Percentiles rank a stretch among this genome's conserved stretches.
These are phyloP conservation scores for Neodontobutis hainanensis DNA, from an alignment of 2,113 vertebrate species.

Conservation along the genomic window DNA sequence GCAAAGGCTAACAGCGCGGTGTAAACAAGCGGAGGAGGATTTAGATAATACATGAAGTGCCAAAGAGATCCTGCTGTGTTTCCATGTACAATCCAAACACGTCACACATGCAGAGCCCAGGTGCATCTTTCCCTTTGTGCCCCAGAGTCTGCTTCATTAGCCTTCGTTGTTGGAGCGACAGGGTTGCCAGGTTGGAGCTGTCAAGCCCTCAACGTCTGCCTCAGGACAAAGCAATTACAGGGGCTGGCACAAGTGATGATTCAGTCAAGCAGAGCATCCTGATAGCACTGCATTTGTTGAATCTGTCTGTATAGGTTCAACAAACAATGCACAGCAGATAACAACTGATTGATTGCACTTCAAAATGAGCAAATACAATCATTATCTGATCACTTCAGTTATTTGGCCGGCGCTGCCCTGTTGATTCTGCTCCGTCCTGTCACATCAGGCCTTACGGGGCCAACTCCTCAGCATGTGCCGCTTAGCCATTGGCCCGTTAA, in stretches of 20 bases:
- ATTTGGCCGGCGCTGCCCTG: neutral
- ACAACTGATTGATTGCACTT: neutral
- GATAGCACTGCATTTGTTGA: neutral
- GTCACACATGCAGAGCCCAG: conserved; percentile 11
- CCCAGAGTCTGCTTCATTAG: conserved; percentile 58
- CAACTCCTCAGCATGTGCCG: conserved; percentile 32
- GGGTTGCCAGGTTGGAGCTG: conserved; percentile 59
- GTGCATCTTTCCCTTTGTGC: conserved; percentile 41
- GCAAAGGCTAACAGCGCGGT: too few species aligned
- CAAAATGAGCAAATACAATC: too few species aligned
- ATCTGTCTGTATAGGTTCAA: neutral
- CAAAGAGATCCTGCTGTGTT: neutral
- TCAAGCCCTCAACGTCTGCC: conserved; percentile 59
- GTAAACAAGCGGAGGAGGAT: too few species aligned
- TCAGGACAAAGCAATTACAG: conserved; percentile 69
- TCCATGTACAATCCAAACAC: conserved; percentile 5
- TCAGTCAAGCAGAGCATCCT: conserved; percentile 26
- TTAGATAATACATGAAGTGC: neutral
- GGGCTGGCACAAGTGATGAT: conserved; percentile 34
- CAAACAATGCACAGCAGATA: neutral
- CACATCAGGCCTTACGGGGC: neutral
- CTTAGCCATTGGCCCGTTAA: conserved; percentile 26
- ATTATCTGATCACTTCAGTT: neutral
- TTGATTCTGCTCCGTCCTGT: neutral
- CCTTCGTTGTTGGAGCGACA: conserved; percentile 55